Base-by-base conservation (phyloP, 2,888 invertebrate species). In the Cephus pulcher region DNA sequence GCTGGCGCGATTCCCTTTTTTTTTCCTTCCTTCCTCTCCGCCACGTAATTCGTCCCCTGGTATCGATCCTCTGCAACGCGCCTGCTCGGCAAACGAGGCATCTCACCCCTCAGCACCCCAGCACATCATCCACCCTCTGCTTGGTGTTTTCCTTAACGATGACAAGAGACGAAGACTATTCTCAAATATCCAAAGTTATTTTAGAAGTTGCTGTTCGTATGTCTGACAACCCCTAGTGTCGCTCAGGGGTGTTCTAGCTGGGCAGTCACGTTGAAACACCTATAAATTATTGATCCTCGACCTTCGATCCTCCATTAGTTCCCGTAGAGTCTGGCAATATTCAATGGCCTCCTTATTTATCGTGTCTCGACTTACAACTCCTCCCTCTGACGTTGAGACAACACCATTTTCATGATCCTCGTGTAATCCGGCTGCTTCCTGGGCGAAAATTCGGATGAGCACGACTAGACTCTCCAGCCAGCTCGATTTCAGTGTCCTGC, bases 321-420 rank as follows among this genome's bases (percentile, higher is more conserved):
- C 15, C 40, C 15, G 6, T 15, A 15, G 40, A 15, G 15, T 40
- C 40, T 40, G 15, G 40, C 15, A 40, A 15, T 40, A 40, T 40
- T 40, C 4, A 40, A 40, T 40, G 15, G 40, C 40, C 40, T 15
- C 40, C 40, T 40, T 40, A 40, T 15, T 40, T 40, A 40, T 40
- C 40, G 15, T 1, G 15, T 15, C 40, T 40, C 4, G 6, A 97
- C 98, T 98, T 94, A 98, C 99, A 99, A 96, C 96, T 99, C 98
- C 95, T 99, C 99, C 95, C 98, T 97, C 96, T 99, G 98, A 95
- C 98, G 97, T 95, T 98, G 98, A 93, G 98, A 98, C 95, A 99
- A 95, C 95, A 98, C 98, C 98, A 99, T 99, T 97, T 97, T 98
- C 98, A 97, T 97, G 93, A 94, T 95, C 94, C 93, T 94, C 90